Evolutionary conservation across 2,113 vertebrate species (phyloP).

Genomic region (Daphoenositta chrysoptera): DNA sequence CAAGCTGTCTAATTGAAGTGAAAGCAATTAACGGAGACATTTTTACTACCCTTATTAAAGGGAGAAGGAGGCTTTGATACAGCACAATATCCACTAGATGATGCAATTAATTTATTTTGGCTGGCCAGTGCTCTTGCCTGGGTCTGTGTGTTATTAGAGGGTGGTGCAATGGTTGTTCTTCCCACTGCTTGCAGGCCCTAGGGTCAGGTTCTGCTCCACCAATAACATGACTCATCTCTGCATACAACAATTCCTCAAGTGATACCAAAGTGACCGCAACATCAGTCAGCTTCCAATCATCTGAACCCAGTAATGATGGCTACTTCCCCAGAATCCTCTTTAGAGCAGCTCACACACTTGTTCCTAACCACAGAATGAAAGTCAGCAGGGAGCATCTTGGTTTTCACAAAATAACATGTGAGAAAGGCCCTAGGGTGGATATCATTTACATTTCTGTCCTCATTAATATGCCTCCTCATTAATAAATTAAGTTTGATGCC

Average conservation of each 20-base stretch:
- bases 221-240: slow-evolving; percentile 62
- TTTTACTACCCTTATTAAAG: slow-evolving; percentile 49
- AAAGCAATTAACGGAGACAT: slow-evolving; percentile 37
- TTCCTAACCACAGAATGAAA: slow-evolving; percentile 21
- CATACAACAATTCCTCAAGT: slow-evolving; percentile 54
- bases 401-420: slow-evolving; percentile 4
- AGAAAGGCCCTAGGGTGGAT: neutral
- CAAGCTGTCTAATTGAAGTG: neutral
- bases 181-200: slow-evolving; percentile 36
- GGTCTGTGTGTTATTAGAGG: slow-evolving; percentile 62
- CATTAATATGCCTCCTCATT: neutral
- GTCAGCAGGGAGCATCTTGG: neutral
- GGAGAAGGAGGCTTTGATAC: slow-evolving; percentile 48
- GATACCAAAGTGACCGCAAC: slow-evolving; percentile 51
- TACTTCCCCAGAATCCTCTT: slow-evolving; percentile 31
- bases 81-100: slow-evolving; percentile 56
- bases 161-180: slow-evolving; percentile 52
- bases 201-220: slow-evolving; percentile 59
- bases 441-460: neutral
- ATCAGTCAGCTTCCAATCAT: slow-evolving; percentile 47
- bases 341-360: slow-evolving; percentile 28
- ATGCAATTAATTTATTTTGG: slow-evolving; percentile 69
- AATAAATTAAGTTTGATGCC: neutral
- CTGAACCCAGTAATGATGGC: slow-evolving; percentile 27
- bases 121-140: slow-evolving; percentile 10